Evolutionary conservation across 2,888 invertebrate species (phyloP).

Genomic region (Calliphora vomitoria): DNA sequence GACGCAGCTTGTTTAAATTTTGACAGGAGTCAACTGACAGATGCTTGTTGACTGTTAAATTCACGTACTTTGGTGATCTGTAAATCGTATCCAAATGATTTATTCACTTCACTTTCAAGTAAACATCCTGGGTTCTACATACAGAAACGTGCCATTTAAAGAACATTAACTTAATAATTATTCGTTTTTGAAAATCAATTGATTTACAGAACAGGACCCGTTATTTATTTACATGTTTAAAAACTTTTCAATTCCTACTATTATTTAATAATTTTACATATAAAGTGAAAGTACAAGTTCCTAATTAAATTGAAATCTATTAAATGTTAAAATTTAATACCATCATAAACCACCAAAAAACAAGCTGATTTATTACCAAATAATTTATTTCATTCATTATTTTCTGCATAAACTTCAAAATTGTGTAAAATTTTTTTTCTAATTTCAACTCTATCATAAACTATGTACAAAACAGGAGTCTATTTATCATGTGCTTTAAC

Average conservation of each 20-base stretch:
- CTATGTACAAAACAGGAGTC: constrained; percentile 34
- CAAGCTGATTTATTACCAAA: constrained; percentile 30
- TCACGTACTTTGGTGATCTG: too few relatives aligned
- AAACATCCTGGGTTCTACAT: too few relatives aligned
- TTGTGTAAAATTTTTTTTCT: not conserved
- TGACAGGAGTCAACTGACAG: too few relatives aligned
- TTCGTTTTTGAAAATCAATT: too few relatives aligned
- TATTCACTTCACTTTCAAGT: too few relatives aligned
- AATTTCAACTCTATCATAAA: not conserved
- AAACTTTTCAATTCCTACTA: not conserved
- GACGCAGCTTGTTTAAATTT: too few relatives aligned
- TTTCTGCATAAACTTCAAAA: constrained; percentile 8
- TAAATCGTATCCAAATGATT: too few relatives aligned
- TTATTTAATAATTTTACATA: not conserved
- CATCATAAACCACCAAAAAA: not conserved
- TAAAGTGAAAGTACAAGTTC: constrained; percentile 42
- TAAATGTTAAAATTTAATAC: constrained; percentile 25
- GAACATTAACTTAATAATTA: too few relatives aligned
- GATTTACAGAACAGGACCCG: too few relatives aligned
- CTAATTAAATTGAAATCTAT: constrained; percentile 38
- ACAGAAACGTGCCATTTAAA: too few relatives aligned
- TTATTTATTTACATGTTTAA: too few relatives aligned
- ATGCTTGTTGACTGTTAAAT: too few relatives aligned
- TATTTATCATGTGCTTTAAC: constrained; percentile 66
- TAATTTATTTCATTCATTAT: constrained; percentile 14